A percentile compares a stretch with the other conserved stretches of the same genome.
phyloP scores from a whole-genome alignment of 2,888 invertebrate species.

The Barypeithes pellucidus region DNA sequence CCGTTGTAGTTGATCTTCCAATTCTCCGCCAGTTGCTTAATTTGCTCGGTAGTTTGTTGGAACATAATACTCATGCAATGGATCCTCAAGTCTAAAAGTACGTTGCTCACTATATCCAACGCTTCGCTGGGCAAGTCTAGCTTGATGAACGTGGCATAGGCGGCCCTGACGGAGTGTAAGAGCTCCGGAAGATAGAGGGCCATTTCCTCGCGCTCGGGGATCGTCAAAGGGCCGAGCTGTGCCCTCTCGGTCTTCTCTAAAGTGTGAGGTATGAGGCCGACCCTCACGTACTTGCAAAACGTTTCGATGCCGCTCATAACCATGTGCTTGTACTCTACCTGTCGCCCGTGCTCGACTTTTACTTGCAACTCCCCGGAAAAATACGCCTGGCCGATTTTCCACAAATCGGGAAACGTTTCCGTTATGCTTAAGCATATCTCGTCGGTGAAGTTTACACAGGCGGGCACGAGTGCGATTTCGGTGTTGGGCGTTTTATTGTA shows the following conservation, averaged over 20 bases:
- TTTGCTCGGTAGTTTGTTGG: conserved; percentile 86
- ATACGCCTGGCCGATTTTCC: conserved; percentile 96
- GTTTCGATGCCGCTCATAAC: conserved; percentile 84
- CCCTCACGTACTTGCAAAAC: conserved; percentile 82
- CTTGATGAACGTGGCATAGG: conserved; percentile 86
- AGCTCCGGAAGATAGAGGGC: conserved; percentile 86
- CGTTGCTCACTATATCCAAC: conserved; percentile 85
- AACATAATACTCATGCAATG: conserved; percentile 90
- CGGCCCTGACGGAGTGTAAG: conserved; percentile 80
- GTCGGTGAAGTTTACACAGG: conserved; percentile 82
- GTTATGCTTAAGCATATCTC: conserved; percentile 84
- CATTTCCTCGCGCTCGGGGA: conserved; percentile 73
- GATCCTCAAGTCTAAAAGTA: conserved; percentile 90
- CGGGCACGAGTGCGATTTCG: conserved; percentile 73
- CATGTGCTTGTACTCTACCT: conserved; percentile 77
- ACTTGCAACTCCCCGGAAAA: conserved; percentile 76
- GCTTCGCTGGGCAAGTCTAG: conserved; percentile 92
- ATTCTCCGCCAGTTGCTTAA: conserved; percentile 84
- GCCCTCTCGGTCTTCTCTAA: conserved; percentile 70
- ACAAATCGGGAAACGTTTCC: conserved; percentile 90
- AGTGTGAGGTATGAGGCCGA: conserved; percentile 81
- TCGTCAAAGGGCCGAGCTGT: conserved; percentile 73
- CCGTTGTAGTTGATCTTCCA: conserved; percentile 91
- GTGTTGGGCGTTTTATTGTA: conserved; percentile 60
- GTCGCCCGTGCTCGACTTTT: conserved; percentile 81